Evolutionary conservation across 1,140 invertebrate genomes (phyloP).

Genomic region (Cyclargus thomasi): DNA sequence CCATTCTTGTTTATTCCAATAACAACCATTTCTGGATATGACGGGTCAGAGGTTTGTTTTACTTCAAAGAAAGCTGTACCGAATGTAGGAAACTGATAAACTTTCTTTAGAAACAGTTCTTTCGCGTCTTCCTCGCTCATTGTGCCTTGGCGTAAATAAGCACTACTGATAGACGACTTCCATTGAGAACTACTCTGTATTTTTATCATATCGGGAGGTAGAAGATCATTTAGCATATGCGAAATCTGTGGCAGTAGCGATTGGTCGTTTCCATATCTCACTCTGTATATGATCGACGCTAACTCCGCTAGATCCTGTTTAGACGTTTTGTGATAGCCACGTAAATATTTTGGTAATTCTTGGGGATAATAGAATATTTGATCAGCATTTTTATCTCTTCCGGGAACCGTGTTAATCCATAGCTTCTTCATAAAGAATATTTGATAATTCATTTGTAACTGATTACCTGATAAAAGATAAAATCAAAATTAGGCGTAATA

Average conservation of each 20-base stretch:
- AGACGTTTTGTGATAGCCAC: constrained; percentile 89
- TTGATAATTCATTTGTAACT: constrained; percentile 90
- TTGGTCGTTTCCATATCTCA: constrained; percentile 84
- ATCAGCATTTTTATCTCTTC: constrained; percentile 91
- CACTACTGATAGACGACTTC: constrained; percentile 84
- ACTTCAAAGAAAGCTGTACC: constrained; percentile 98
- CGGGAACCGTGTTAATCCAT: constrained; percentile 93
- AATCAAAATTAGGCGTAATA: too few species aligned
- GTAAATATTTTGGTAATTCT: constrained; percentile 93
- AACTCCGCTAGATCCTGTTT: constrained; percentile 87
- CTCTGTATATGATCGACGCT: constrained; percentile 87
- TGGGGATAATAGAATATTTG: constrained; percentile 96
- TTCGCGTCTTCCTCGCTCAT: constrained; percentile 84
- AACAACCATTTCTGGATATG: constrained; percentile 88
- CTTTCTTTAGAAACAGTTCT: constrained; percentile 87
- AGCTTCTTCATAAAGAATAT: constrained; percentile 98
- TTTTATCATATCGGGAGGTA: constrained; percentile 88
- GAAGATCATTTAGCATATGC: constrained; percentile 82
- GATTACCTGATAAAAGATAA: constrained; percentile 41
- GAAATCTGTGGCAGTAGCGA: constrained; percentile 77
- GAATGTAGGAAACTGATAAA: constrained; percentile 91
- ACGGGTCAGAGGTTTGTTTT: constrained; percentile 89
- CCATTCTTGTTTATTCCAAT: constrained; percentile 95
- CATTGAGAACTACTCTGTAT: constrained; percentile 85
- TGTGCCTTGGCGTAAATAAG: constrained; percentile 79